Base-by-base conservation (phyloP, 2,888 invertebrate species). In the Cerceris ruficornis region DNA sequence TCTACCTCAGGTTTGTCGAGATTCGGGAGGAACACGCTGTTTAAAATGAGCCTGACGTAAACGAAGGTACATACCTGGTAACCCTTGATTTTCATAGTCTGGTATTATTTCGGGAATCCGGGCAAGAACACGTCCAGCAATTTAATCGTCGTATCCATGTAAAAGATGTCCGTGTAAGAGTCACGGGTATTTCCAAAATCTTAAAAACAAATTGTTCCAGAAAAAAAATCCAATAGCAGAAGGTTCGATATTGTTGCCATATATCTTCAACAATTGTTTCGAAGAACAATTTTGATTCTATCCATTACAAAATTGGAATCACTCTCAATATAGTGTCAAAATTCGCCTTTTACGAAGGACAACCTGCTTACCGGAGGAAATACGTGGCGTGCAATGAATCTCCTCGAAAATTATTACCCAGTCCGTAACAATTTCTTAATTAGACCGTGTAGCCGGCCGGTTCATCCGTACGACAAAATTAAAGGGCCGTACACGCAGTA, bases 51-150 rank as follows among this genome's bases (percentile, higher is more conserved):
- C 49, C 71, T 66, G 54, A 72, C 57, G 61, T 80, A 72, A 85
- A 85, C 77, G 77, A 80, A 74, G 76, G 75, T 28, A 58, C 43
- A 14, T 54, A 28, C 28, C 28, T 28, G 65, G 54, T 60, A 86
- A 82, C 83, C 86, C 79, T 72, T 85, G 85, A 86, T 87, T 87
- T 87, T 72, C 78, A 65, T 65, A 73, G 82, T 61, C 74, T 66
- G 60, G 69, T 69, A 85, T 82, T 83, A 82, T 71, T 77, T 80
- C 43, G 17, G 68, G 84, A 84, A 87, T 86, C 65, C 83, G 70
- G 59, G 61, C 70, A 82, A 84, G 72, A 85, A 83, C 76, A 69
- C 64, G 62, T 39, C 52, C 42, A 60, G 46, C 69, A 75, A 68
- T 64, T 75, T 83, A 77, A 82, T 82, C 75, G 69, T 49, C 41